These are phyloP conservation scores for Polyergus mexicanus DNA, from an alignment of 1,140 invertebrate species.

Conservation along the genomic window DNA sequence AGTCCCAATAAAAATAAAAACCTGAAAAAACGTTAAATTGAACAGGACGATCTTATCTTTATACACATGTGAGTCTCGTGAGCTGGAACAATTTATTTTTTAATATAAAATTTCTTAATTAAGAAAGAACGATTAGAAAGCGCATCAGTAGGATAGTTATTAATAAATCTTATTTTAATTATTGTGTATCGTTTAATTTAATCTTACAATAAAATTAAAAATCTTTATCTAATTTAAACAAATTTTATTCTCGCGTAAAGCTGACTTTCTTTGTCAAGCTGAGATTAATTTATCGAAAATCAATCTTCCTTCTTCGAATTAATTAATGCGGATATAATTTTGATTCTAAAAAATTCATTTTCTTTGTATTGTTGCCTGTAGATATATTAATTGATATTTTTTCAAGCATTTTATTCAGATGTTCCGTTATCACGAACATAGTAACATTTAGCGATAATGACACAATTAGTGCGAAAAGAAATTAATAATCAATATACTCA, in stretches of 20 bases:
- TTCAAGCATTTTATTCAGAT: neutral
- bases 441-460: neutral
- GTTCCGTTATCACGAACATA: neutral
- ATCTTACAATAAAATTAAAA: constrained; percentile 21
- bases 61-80: too few relatives aligned
- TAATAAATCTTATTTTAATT: constrained; percentile 10
- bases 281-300: neutral
- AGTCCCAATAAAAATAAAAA: too few relatives aligned
- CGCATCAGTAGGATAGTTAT: neutral
- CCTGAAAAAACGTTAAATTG: too few relatives aligned
- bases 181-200: neutral
- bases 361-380: neutral
- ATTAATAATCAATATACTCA: constrained; percentile 35
- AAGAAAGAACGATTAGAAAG: neutral
- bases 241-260: neutral
- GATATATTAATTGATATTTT: neutral
- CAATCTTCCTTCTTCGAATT: neutral
- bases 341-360: neutral
- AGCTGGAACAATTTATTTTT: too few relatives aligned
- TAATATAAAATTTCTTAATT: too few relatives aligned
- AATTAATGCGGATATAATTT: neutral
- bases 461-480: constrained; percentile 21
- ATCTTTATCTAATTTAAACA: neutral
- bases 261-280: neutral
- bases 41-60: too few relatives aligned